phyloP scores from a whole-genome alignment of 2,797 vertebrate species.

The Spheniscus humboldti region DNA sequence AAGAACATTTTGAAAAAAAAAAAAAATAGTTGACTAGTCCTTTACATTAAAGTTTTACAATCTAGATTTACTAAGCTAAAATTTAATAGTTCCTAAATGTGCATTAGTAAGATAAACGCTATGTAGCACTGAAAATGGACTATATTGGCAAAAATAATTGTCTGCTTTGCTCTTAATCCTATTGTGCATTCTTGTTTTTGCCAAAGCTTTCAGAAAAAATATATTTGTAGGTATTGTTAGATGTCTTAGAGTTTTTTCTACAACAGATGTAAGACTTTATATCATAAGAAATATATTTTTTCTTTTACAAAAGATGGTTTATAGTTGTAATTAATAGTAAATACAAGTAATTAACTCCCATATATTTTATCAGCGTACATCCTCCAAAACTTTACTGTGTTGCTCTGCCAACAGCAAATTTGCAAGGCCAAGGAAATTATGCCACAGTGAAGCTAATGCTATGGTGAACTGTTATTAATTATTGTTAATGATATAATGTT shows the following conservation, averaged over 20 bases:
- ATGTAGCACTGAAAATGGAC: background rate
- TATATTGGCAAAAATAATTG: background rate
- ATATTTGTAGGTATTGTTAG: background rate
- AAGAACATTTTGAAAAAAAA: background rate
- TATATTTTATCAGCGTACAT: background rate
- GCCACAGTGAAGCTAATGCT: background rate
- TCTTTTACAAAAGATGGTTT: background rate
- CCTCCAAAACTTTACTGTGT: background rate
- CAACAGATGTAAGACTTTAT: background rate
- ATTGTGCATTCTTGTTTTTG: background rate
- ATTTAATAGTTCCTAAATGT: background rate
- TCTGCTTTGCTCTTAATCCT: background rate
- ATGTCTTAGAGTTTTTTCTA: background rate
- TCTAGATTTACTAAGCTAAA: background rate
- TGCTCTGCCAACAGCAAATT: background rate
- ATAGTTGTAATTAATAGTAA: background rate
- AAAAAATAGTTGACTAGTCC: background rate
- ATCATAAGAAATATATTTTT: rapidly evolving
- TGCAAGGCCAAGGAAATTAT: background rate
- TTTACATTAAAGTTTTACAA: background rate
- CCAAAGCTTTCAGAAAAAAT: background rate
- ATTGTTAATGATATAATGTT: background rate
- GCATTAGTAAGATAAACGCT: background rate
- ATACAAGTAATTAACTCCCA: background rate
- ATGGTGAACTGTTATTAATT: background rate